These are phyloP conservation scores for Boleophthalmus pectinirostris DNA, from an alignment of 2,113 vertebrate genomes.

Conservation along the genomic window DNA sequence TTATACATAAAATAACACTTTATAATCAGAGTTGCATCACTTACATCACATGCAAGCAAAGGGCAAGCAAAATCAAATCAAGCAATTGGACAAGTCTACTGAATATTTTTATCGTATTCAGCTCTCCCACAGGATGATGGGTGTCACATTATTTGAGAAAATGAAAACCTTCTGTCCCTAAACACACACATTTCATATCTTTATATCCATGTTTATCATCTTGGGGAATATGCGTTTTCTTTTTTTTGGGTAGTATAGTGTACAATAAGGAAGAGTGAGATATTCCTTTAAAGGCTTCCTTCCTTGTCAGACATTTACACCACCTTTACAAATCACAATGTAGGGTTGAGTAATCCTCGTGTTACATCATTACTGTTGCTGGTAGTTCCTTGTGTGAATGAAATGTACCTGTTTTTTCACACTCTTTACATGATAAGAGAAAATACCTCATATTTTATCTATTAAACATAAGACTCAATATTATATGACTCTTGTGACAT, in stretches of 20 bases:
- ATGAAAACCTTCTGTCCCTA: no score
- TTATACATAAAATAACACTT: not conserved
- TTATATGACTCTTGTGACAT: no score
- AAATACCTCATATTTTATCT: not conserved
- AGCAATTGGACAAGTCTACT: no score
- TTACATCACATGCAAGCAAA: no score
- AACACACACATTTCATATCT: no score
- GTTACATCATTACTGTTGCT: not conserved
- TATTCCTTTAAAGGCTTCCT: not conserved
- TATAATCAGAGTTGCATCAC: not conserved
- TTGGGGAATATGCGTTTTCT: not conserved
- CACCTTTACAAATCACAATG: not conserved
- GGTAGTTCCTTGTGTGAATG: not conserved
- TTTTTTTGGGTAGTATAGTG: not conserved
- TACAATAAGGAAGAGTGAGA: not conserved
- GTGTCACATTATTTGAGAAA: no score
- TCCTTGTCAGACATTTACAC: not conserved
- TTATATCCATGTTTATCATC: no score
- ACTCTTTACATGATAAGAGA: not conserved
- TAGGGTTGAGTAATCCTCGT: not conserved
- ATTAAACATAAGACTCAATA: not conserved
- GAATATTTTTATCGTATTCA: no score
- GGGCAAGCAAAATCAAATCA: no score
- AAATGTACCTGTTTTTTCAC: not conserved
- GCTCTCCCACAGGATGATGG: no score